Evolutionary conservation across 1,140 invertebrate species (phyloP), one percentile per base, ranked within the genome.

Genomic region (Diorhabda elongata): DNA sequence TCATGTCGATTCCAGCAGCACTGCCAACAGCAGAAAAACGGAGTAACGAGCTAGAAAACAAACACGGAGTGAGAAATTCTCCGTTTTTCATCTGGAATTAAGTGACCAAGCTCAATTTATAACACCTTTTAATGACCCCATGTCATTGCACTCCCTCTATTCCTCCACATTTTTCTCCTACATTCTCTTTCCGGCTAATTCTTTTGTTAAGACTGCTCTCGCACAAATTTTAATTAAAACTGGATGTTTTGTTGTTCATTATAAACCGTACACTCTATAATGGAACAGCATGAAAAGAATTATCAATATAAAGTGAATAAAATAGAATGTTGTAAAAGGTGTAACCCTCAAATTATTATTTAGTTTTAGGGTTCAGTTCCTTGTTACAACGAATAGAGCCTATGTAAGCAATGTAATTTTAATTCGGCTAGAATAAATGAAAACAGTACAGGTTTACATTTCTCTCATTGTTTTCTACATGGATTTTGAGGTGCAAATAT

Each of bases 81-180:
- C 47, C n/a, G 47, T 52, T 52, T 52, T 52, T 52, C 47, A 52
- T 52, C 47, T n/a, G n/a, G 47, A 52, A 52, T 52, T 52, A 52
- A 52, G 47, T 52, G 47, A 52, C 47, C 47, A 52, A 52, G 47
- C 47, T 52, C 47, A 52, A 52, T 52, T 52, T 52, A 52, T 52
- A 52, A 52, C 47, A 52, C 47, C 47, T 6, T 52, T 52, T 52
- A 52, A 52, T 52, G 47, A 52, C 47, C n/a, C 47, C 47, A 52
- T 52, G 6, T n/a, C n/a, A 52, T 3, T n/a, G n/a, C 47, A 52
- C 47, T 52, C 47, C 47, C 47, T 52, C 47, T 52, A 6, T 52
- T 52, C 6, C 47, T 52, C 47, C n/a, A 26, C 26, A 52, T 52
- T 52, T 52, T 52, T 52, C 47, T 52, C n/a, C 6, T 52, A n/a